Percentiles rank a stretch among this genome's conserved stretches.
phyloP scores from a whole-genome alignment of 1,140 invertebrate species.

The Hyphantria cunea region DNA sequence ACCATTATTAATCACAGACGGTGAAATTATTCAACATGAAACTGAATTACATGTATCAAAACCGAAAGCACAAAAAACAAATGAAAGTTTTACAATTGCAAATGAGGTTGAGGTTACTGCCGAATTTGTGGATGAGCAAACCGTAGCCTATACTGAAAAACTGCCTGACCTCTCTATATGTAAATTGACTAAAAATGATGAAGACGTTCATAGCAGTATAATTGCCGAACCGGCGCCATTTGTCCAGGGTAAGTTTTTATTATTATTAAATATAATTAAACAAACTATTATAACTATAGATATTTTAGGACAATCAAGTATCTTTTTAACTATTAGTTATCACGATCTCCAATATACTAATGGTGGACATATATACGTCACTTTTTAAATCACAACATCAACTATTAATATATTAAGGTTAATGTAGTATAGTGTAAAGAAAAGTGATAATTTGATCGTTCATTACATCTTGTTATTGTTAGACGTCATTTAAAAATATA shows the following conservation, averaged over 20 bases:
- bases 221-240: conserved; percentile 44
- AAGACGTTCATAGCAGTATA: conserved; percentile 34
- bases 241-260: conserved; percentile 52
- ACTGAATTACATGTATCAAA: conserved; percentile 43
- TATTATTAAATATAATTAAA: too few relatives aligned
- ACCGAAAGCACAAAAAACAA: conserved; percentile 47
- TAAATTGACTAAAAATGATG: conserved; percentile 36
- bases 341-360: too few relatives aligned
- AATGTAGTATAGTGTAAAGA: too few relatives aligned
- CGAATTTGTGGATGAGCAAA: conserved; percentile 52
- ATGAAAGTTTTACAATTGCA: conserved; percentile 39
- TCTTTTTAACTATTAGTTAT: too few relatives aligned
- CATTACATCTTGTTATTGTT: too few relatives aligned
- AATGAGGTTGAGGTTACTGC: conserved; percentile 53
- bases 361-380: too few relatives aligned
- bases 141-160: conserved; percentile 37
- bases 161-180: conserved; percentile 34
- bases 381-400: too few relatives aligned
- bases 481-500: too few relatives aligned
- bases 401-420: too few relatives aligned
- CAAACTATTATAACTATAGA: neutral
- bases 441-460: too few relatives aligned
- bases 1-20: conserved; percentile 63
- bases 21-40: conserved; percentile 57
- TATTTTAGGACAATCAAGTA: too few relatives aligned